Evolutionary conservation across 2,888 invertebrate genomes (phyloP), one percentile per base, ranked within the genome.

Genomic region (Coleophora flavipennella): DNA sequence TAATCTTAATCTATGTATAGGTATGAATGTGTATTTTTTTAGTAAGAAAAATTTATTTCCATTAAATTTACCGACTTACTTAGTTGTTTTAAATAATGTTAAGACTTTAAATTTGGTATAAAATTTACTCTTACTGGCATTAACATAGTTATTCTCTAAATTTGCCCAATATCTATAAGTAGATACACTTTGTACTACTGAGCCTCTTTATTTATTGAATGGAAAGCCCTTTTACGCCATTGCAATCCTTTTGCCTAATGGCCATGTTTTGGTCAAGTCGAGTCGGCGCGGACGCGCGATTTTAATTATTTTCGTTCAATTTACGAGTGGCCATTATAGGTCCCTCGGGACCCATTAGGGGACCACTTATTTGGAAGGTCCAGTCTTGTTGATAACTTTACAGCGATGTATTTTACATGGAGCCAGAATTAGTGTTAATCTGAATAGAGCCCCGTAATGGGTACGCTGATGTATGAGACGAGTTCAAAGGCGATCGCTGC

Each of bases 291-390:
- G 70, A 68, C 58, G 72, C 64, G 70, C 73, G 73, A 78, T 84
- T 84, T 83, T 83, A 84, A 83, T 84, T 84, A 83, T 84, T 83
- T 83, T 80, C 81, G 74, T 73, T 68, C 81, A 83, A 83, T 84
- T 84, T 84, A 84, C 83, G 81, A 78, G 76, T 77, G 68, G 67
- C 77, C 77, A 77, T 83, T 83, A 83, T 78, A 81, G 74, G 69
- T 69, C 84, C 78, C 77, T 55, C 49, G 74, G 48, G 78, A 60
- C 68, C 77, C 81, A 78, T 81, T 81, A 78, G 71, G 66, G 64
- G 53, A 57, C 46, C 56, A 64, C 33, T 67, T 67, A 62, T 67
- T 66, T 69, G 63, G 57, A 60, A 64, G 67, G 66, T 67, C 62
- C 70, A 66, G 67, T 73, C 78, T 79, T 79, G 79, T 72, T 81